Percentiles rank a stretch among this genome's conserved stretches.
Evolutionary conservation across 2,113 vertebrate genomes (phyloP).

Genomic region (Vulpes lagopus): DNA sequence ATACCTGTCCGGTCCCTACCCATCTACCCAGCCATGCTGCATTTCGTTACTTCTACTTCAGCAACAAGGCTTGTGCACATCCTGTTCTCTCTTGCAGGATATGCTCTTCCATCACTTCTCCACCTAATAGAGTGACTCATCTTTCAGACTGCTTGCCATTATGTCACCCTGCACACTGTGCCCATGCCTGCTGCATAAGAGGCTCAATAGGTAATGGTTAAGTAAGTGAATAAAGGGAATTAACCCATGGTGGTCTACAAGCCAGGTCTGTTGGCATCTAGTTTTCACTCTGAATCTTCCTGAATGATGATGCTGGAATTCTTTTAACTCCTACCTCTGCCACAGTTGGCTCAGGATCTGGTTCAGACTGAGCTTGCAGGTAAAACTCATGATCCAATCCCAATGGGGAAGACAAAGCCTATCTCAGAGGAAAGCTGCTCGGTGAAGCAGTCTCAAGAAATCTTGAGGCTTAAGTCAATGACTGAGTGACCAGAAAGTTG

Average conservation of each 20-base stretch:
- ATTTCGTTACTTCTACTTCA: not conserved
- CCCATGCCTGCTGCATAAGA: not conserved
- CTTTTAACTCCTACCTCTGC: not conserved
- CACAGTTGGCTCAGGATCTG: not conserved
- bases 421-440: not conserved
- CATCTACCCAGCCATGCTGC: not conserved
- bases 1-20: too few species aligned
- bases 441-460: not conserved
- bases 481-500: not conserved
- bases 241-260: not conserved
- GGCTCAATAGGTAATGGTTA: not conserved
- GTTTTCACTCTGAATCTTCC: not conserved
- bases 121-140: not conserved
- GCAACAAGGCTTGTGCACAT: not conserved
- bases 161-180: not conserved
- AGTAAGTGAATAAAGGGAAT: not conserved
- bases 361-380: not conserved
- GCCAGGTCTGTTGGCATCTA: not conserved
- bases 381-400: not conserved
- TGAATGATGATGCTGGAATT: not conserved
- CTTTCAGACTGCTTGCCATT: not conserved
- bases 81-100: not conserved
- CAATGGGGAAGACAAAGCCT: not conserved
- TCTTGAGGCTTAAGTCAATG: not conserved
- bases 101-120: not conserved